Evolutionary conservation across 2,113 vertebrate species (phyloP).

Genomic region (Gymnocephalus cernua): DNA sequence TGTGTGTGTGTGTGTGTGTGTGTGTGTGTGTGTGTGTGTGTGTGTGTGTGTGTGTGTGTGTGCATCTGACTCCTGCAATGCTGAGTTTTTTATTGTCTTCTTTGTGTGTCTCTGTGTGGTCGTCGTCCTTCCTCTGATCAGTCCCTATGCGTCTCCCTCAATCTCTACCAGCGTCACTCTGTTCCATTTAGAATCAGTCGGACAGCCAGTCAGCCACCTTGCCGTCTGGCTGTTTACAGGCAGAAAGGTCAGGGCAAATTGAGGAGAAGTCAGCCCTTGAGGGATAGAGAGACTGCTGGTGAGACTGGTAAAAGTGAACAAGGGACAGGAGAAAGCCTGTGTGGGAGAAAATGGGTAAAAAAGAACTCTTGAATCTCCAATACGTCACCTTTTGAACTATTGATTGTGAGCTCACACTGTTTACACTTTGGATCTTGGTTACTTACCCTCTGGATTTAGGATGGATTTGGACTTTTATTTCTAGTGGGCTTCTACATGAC

Average conservation of each 20-base stretch:
- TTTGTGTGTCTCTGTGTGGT: neutral
- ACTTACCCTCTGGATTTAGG: constrained; percentile 17
- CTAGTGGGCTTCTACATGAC: neutral
- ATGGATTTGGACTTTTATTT: constrained; percentile 6
- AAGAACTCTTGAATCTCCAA: neutral
- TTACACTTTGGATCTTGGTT: constrained; percentile 35
- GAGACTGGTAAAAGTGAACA: constrained; percentile 31
- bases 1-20: neutral
- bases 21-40: too few relatives aligned
- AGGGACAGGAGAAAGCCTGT: constrained; percentile 2
- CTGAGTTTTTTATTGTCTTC: neutral
- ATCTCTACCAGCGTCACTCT: constrained; percentile 13
- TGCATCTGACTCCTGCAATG: neutral
- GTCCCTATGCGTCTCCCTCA: neutral
- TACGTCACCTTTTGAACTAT: constrained; percentile 47
- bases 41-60: too few relatives aligned
- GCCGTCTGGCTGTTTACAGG: constrained; percentile 47
- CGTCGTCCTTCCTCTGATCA: neutral
- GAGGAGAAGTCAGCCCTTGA: constrained; percentile 54
- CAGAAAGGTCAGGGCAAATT: constrained; percentile 59
- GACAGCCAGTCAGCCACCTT: constrained; percentile 49
- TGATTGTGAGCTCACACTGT: constrained; percentile 38
- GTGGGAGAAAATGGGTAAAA: neutral
- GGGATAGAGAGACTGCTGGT: constrained; percentile 41
- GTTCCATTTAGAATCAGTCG: constrained; percentile 29